Percentiles rank a stretch among this genome's conserved stretches.
These are phyloP conservation scores for Microctonus hyperodae DNA, from an alignment of 2,888 invertebrate genomes.

Conservation along the genomic window DNA sequence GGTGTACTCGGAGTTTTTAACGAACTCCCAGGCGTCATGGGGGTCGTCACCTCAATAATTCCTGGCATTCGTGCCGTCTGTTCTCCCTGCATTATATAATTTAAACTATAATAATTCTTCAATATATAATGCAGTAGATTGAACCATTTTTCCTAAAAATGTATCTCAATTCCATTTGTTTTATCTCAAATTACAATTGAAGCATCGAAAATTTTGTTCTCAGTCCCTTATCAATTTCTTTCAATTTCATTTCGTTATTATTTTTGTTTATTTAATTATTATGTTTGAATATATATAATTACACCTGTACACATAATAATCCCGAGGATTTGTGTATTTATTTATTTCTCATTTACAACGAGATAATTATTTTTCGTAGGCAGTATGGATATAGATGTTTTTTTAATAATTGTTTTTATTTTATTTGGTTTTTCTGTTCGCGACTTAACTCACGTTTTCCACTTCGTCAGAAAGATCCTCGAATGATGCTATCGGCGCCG, in stretches of 20 bases:
- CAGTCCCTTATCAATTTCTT: too few species aligned
- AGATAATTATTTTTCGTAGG: too few species aligned
- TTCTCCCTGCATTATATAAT: slow-evolving; percentile 59
- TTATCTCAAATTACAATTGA: background rate
- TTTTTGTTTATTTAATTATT: too few species aligned
- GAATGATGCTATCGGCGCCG: slow-evolving; percentile 93
- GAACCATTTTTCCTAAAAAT: slow-evolving; percentile 18
- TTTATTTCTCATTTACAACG: too few species aligned
- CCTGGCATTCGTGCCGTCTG: slow-evolving; percentile 61
- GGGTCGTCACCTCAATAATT: slow-evolving; percentile 63
- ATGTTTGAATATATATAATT: too few species aligned
- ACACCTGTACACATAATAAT: too few species aligned
- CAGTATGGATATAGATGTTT: too few species aligned
- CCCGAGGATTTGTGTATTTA: too few species aligned
- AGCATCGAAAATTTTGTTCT: too few species aligned
- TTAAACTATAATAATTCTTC: slow-evolving; percentile 42
- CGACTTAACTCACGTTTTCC: slow-evolving; percentile 62
- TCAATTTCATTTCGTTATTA: too few species aligned
- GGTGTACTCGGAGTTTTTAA: slow-evolving; percentile 77
- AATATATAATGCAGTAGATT: slow-evolving; percentile 16
- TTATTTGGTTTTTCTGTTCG: too few species aligned
- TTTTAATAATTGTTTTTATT: too few species aligned
- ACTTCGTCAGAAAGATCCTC: slow-evolving; percentile 89
- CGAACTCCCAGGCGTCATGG: slow-evolving; percentile 58
- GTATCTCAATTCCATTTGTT: background rate